Percentiles rank a stretch among this genome's conserved stretches.
These are phyloP conservation scores for Meloe dianella DNA, from an alignment of 2,888 invertebrate species.

Conservation along the genomic window DNA sequence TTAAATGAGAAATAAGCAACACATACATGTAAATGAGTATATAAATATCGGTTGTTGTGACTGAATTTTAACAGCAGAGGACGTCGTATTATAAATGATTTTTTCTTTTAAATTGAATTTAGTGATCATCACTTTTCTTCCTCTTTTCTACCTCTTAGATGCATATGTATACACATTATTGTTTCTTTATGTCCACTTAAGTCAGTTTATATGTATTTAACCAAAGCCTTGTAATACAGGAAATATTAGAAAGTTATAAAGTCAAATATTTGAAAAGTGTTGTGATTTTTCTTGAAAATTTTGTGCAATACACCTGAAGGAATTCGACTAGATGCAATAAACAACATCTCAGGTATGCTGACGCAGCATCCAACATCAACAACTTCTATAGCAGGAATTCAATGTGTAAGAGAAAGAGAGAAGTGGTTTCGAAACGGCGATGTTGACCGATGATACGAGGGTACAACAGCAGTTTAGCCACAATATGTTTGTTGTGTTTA, in stretches of 20 bases:
- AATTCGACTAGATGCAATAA: neutral
- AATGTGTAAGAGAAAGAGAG: neutral
- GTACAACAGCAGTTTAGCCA: neutral
- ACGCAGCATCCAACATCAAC: neutral
- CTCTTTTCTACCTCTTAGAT: slow-evolving; percentile 28
- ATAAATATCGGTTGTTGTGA: neutral
- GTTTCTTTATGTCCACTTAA: slow-evolving; percentile 25
- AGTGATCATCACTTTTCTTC: slow-evolving; percentile 14
- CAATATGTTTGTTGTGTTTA: neutral
- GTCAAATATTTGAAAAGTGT: neutral
- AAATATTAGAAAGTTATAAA: neutral
- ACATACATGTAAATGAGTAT: neutral
- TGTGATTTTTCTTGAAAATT: neutral
- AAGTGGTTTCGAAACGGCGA: slow-evolving; percentile 1
- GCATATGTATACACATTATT: slow-evolving; percentile 16
- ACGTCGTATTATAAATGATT: neutral
- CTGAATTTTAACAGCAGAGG: neutral
- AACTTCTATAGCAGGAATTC: neutral
- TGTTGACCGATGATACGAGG: neutral
- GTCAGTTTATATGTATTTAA: slow-evolving; percentile 26
- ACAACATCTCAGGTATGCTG: slow-evolving; percentile 6
- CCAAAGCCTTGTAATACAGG: slow-evolving; percentile 17
- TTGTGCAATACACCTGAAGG: neutral
- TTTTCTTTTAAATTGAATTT: neutral
- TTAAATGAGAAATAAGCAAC: too few relatives aligned